Evolutionary conservation across 1,140 invertebrate species (phyloP).

Genomic region (Drosophila cardini): DNA sequence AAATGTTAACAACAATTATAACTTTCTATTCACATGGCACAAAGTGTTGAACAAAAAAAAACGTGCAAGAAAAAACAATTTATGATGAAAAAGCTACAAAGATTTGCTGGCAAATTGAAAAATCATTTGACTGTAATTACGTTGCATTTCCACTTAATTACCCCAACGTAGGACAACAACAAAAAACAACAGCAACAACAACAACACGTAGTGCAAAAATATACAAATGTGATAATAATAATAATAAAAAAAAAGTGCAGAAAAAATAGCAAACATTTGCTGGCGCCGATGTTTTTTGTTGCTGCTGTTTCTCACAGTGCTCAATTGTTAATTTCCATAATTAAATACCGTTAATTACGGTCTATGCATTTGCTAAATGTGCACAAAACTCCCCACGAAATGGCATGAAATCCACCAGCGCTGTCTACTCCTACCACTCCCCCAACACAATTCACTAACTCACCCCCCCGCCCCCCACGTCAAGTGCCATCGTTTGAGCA

Average conservation of each 20-base stretch:
- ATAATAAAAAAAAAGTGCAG: constrained; percentile 22
- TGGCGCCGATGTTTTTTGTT: constrained; percentile 31
- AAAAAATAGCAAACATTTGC: constrained; percentile 23
- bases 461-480: not conserved
- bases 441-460: not conserved
- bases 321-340: constrained; percentile 74
- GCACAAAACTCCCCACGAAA: constrained; percentile 27
- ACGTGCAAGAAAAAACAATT: constrained; percentile 23
- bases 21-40: constrained; percentile 79
- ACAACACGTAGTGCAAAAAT: constrained; percentile 41
- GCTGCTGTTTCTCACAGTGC: constrained; percentile 63
- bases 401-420: not conserved
- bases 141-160: constrained; percentile 79
- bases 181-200: constrained; percentile 6
- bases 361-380: constrained; percentile 35
- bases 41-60: constrained; percentile 44
- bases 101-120: constrained; percentile 72
- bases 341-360: constrained; percentile 79
- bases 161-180: constrained; percentile 32
- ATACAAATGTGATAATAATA: constrained; percentile 29
- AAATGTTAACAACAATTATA: constrained; percentile 45
- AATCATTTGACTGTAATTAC: constrained; percentile 81
- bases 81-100: constrained; percentile 11
- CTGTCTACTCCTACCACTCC: too few species aligned
- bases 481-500: not conserved